phyloP scores from a whole-genome alignment of 2,888 invertebrate species.

The Drosophila neutralis region DNA sequence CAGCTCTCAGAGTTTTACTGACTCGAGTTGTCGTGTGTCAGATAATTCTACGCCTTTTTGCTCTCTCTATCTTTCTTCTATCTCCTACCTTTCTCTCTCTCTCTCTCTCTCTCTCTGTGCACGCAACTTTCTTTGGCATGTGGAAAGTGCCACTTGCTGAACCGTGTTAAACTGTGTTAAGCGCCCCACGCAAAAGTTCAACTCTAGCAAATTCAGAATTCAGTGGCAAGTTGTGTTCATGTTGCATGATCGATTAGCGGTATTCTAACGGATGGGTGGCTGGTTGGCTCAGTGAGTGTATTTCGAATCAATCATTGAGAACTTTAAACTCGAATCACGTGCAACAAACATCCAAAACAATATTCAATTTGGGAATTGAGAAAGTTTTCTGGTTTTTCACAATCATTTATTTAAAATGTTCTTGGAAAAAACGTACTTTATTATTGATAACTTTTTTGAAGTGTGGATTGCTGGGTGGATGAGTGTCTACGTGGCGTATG shows the following conservation, averaged over 20 bases:
- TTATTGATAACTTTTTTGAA: background rate
- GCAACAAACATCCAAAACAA: background rate
- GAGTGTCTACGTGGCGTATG: constrained; percentile 36
- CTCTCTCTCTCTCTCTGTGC: constrained; percentile 36
- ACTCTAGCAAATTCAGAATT: constrained; percentile 1
- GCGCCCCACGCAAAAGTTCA: constrained; percentile 45
- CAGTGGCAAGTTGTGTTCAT: constrained; percentile 20
- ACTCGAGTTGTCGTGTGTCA: background rate
- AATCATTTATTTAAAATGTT: background rate
- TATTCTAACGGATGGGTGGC: background rate
- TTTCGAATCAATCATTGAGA: background rate
- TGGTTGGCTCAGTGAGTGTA: constrained; percentile 12
- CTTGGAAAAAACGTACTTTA: no score
- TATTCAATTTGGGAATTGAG: background rate
- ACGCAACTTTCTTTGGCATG: constrained; percentile 37
- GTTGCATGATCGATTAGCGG: constrained; percentile 57
- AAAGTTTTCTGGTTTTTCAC: background rate
- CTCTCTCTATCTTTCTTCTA: background rate
- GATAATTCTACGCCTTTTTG: background rate
- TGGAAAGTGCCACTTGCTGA: constrained; percentile 71
- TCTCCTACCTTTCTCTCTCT: background rate
- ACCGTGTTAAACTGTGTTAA: constrained; percentile 74
- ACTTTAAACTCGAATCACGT: background rate
- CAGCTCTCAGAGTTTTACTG: background rate
- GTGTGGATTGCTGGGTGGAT: background rate